These are phyloP conservation scores for Scolopax bukidnonensis DNA, from an alignment of 2,797 vertebrate genomes.

Conservation along the genomic window DNA sequence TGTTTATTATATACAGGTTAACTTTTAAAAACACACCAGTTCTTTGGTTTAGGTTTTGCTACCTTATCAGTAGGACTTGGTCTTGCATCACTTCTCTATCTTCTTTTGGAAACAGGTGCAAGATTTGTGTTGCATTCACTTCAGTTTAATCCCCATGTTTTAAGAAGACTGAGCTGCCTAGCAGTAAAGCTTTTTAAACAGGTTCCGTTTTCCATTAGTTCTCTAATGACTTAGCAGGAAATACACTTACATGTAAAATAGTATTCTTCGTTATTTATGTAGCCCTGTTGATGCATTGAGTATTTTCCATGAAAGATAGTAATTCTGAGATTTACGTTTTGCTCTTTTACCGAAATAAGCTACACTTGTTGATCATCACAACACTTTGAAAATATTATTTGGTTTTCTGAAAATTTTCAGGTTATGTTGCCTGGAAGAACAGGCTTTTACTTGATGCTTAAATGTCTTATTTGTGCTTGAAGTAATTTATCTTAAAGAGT, in stretches of 20 bases:
- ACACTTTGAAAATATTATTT: not conserved
- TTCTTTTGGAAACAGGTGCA: not conserved
- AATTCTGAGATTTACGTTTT: not conserved
- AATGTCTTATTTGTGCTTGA: not conserved
- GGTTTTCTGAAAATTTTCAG: not conserved
- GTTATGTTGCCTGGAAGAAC: not conserved
- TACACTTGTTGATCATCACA: not conserved
- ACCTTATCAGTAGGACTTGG: not conserved
- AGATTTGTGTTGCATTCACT: not conserved
- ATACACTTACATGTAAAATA: not conserved
- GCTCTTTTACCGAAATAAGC: not conserved
- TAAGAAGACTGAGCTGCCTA: not conserved
- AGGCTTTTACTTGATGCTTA: not conserved
- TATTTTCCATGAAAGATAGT: not conserved
- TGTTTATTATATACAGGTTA: not conserved
- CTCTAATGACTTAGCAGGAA: not conserved
- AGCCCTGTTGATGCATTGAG: not conserved
- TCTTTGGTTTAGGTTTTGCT: not conserved
- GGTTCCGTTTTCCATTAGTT: not conserved
- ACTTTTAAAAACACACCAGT: not conserved
- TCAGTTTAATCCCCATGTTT: not conserved
- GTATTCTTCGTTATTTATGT: not conserved
- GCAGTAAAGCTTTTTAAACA: not conserved
- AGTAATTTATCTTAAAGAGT: not conserved
- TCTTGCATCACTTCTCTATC: not conserved